Evolutionary conservation across 2,113 vertebrate genomes (phyloP).

Genomic region (Lepisosteus oculatus): DNA sequence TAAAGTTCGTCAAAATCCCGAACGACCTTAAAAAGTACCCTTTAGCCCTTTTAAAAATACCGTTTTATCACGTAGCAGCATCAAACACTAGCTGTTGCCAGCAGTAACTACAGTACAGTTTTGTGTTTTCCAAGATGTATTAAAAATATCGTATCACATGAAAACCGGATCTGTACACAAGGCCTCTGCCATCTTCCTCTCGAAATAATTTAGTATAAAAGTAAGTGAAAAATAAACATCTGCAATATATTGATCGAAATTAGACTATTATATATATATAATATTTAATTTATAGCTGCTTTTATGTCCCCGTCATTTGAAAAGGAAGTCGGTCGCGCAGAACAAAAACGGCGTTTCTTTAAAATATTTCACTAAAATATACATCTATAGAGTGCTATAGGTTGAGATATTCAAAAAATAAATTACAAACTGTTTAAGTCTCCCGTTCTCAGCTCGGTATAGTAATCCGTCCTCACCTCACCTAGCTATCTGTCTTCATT

Average conservation of each 20-base stretch:
- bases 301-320: background rate
- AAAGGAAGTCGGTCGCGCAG: constrained; percentile 3
- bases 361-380: background rate
- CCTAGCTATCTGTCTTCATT: too few species aligned
- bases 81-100: background rate
- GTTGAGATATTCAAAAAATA: background rate
- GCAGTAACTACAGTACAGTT: constrained; percentile 3
- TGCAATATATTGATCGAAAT: background rate
- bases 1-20: too few species aligned
- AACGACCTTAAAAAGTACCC: too few species aligned
- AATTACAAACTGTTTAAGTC: too few species aligned
- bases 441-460: too few species aligned
- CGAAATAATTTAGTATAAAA: background rate
- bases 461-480: too few species aligned
- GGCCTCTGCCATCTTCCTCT: constrained; percentile 1
- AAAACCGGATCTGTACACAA: background rate
- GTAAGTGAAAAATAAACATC: background rate
- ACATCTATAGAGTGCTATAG: background rate
- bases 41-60: too few species aligned
- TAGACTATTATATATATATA: background rate
- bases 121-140: background rate
- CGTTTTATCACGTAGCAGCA: background rate
- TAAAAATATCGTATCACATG: background rate
- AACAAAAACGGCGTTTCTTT: background rate
- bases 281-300: background rate